Evolutionary conservation across 2,888 invertebrate species (phyloP).

Genomic region (Cephus pygmeus): DNA sequence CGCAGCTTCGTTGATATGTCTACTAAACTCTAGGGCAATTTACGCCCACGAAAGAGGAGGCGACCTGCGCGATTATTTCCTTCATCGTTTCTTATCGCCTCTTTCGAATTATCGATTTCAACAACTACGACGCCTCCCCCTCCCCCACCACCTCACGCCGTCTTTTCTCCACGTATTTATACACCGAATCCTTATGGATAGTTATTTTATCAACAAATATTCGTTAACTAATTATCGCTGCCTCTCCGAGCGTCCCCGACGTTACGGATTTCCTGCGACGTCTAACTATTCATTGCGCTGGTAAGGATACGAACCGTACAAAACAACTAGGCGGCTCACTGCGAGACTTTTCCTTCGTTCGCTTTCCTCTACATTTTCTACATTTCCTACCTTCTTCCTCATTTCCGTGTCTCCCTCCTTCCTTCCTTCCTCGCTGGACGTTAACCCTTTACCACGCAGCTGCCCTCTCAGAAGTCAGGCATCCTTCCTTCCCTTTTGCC

Average conservation of each 20-base stretch:
- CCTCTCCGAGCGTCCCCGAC: neutral
- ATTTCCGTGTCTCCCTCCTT: neutral
- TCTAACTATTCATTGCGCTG: conserved; percentile 42
- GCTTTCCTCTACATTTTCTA: conserved; percentile 12
- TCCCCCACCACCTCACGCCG: neutral
- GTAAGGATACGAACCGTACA: conserved; percentile 57
- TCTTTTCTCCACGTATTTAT: conserved; percentile 3
- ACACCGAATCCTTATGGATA: conserved; percentile 3
- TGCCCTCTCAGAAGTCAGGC: too few species aligned
- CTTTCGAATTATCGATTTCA: too few species aligned
- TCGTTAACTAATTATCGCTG: conserved; percentile 3
- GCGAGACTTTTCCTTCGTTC: conserved; percentile 7
- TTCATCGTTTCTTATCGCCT: too few species aligned
- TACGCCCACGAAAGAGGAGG: too few species aligned
- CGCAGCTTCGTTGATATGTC: conserved; percentile 57
- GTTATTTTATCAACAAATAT: conserved; percentile 2
- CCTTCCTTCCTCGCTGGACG: neutral
- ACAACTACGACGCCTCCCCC: neutral
- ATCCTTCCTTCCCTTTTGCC: too few species aligned
- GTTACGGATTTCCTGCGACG: neutral
- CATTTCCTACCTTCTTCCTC: conserved; percentile 7
- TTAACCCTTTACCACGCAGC: too few species aligned
- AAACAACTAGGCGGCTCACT: conserved; percentile 47
- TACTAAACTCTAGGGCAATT: conserved; percentile 41
- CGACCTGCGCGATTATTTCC: neutral